These are phyloP conservation scores for Thaleichthys pacificus DNA, from an alignment of 2,797 vertebrate species.

Conservation along the genomic window DNA sequence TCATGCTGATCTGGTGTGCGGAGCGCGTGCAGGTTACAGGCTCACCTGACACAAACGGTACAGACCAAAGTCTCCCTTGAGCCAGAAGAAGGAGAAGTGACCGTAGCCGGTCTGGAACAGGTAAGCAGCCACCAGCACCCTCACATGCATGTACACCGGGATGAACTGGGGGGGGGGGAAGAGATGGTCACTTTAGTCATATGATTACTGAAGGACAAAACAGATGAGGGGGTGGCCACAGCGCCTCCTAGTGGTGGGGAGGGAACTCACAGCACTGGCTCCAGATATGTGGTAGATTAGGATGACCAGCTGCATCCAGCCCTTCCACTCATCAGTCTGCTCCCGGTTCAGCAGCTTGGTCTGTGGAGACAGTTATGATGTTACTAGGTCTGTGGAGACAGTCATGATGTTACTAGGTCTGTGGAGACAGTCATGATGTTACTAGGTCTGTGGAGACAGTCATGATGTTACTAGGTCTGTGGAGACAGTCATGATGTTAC, in stretches of 20 bases:
- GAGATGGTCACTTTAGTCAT: too few relatives aligned
- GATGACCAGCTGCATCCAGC: slow-evolving; percentile 99
- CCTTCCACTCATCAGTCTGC: slow-evolving; percentile 99
- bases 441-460: too few relatives aligned
- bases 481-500: too few relatives aligned
- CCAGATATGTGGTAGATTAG: slow-evolving; percentile 98
- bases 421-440: too few relatives aligned
- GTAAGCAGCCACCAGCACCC: slow-evolving; percentile 96
- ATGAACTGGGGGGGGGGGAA: slow-evolving; percentile 79
- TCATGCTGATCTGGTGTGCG: too few relatives aligned
- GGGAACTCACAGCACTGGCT: slow-evolving; percentile 91
- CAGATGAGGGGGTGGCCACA: too few relatives aligned
- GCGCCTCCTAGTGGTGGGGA: not conserved
- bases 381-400: not conserved
- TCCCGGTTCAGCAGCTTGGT: slow-evolving; percentile 94
- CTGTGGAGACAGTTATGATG: slow-evolving; percentile 58
- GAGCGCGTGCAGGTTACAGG: too few relatives aligned
- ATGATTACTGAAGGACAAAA: too few relatives aligned
- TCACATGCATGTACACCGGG: slow-evolving; percentile 98
- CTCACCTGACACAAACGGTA: slow-evolving; percentile 94
- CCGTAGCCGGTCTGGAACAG: slow-evolving; percentile 98
- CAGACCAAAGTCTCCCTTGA: slow-evolving; percentile 96
- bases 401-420: too few relatives aligned
- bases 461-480: too few relatives aligned
- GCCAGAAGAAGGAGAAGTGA: slow-evolving; percentile 98